Evolutionary conservation across 92 coral and sea anemone genomes (phyloP), one percentile per base, ranked within the genome.

Genomic region (Porites divaricata): DNA sequence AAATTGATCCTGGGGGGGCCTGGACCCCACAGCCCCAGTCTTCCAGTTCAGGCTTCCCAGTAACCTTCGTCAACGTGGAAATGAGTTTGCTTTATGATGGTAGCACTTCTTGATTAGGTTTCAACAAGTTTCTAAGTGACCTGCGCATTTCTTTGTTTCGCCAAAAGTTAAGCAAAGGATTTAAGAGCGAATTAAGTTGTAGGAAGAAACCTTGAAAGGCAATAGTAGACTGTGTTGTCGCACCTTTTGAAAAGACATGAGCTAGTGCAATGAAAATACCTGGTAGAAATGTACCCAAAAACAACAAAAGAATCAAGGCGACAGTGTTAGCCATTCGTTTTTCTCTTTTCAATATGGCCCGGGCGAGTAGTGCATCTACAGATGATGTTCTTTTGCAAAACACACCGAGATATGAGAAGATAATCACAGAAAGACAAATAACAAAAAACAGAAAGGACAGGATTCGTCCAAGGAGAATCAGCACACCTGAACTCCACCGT

Each of bases 111-210:
- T 10, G 58, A 17, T 57, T 17, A 48, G 23, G 13, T 49, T 72
- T 72, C 56, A 72, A 6, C n/a, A 48, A 20, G 4, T 48, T 15
- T 49, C 76, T 72, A 9, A 72, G 61, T 52, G 24, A 57, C n/a
- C 16, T 48, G 15, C 76, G 76, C 76, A 72, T n/a, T n/a, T 72
- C 59, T 72, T 48, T 72, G 58, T 59, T 72, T 6, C 76, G 56
- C 9, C 76, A 57, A 45, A 72, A 72, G 76, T 72, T 72, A 16
- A 72, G 25, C 76, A 72, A 48, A 48, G 76, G 59, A 72, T 72
- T 72, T 72, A 72, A 48, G 8, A 72, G 23, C 41, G 56, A 51
- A 72, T 72, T 72, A 72, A 48, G 58, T 48, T 67, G 71, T 1
- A 73, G 35, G 9, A 73, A 19, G 35, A 73, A 21, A 51, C 62